These are phyloP conservation scores for Byasa hedistus DNA, from an alignment of 2,888 invertebrate species.

Conservation along the genomic window DNA sequence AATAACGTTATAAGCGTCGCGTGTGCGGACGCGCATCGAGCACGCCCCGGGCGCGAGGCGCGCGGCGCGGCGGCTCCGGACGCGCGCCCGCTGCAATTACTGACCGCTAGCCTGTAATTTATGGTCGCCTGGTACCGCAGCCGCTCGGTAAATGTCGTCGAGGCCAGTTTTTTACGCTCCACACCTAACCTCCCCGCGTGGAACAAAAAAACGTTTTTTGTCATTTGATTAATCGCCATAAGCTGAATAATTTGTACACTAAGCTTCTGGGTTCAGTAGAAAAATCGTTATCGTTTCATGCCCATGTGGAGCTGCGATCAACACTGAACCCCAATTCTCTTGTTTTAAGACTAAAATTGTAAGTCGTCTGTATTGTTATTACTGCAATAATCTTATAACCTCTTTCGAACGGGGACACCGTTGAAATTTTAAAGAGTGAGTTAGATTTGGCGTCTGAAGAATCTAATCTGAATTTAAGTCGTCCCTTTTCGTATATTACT, in stretches of 20 bases:
- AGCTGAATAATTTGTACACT: constrained; percentile 1
- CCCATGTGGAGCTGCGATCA: too few relatives aligned
- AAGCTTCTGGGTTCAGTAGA: too few relatives aligned
- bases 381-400: too few relatives aligned
- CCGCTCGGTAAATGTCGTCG: constrained; percentile 43
- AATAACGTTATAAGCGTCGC: constrained; percentile 36
- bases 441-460: too few relatives aligned
- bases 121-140: constrained; percentile 59
- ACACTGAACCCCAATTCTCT: neutral
- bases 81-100: constrained; percentile 39
- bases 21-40: constrained; percentile 41
- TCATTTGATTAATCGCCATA: constrained; percentile 11
- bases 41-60: constrained; percentile 25
- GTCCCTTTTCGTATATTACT: too few relatives aligned
- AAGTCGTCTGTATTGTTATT: too few relatives aligned
- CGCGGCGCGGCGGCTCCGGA: constrained; percentile 26
- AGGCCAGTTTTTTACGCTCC: constrained; percentile 32
- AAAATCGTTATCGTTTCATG: too few relatives aligned
- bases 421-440: too few relatives aligned
- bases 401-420: too few relatives aligned
- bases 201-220: constrained; percentile 18
- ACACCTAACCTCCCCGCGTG: constrained; percentile 25
- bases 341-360: too few relatives aligned
- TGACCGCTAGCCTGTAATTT: constrained; percentile 56
- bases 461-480: too few relatives aligned